These are phyloP conservation scores for Hydropsyche betteni DNA, from an alignment of 2,888 invertebrate genomes.

Conservation along the genomic window DNA sequence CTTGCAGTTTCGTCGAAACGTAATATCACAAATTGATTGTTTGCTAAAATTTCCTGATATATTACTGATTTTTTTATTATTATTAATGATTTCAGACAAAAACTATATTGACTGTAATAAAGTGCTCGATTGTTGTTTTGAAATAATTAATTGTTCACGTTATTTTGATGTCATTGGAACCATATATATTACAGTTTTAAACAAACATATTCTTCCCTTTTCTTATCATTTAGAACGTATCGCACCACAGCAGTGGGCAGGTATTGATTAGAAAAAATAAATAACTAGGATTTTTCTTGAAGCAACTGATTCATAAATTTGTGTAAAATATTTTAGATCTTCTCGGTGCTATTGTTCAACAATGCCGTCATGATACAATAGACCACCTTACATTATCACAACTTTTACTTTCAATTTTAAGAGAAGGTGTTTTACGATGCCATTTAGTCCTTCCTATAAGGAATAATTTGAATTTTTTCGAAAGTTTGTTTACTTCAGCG, in stretches of 20 bases:
- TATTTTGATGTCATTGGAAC: constrained; percentile 60
- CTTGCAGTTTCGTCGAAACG: not conserved
- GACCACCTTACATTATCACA: constrained; percentile 62
- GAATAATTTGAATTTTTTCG: constrained; percentile 57
- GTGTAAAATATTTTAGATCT: constrained; percentile 56
- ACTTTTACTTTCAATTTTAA: constrained; percentile 61
- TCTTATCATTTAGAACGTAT: constrained; percentile 65
- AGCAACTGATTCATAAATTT: constrained; percentile 5
- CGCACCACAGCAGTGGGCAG: constrained; percentile 66
- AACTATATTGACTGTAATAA: constrained; percentile 60
- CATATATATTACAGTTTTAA: constrained; percentile 67
- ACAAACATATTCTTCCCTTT: constrained; percentile 65
- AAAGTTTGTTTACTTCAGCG: constrained; percentile 57
- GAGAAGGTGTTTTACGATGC: constrained; percentile 60
- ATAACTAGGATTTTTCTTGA: constrained; percentile 11
- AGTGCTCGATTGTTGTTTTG: constrained; percentile 59
- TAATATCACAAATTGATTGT: not conserved
- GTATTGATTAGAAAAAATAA: constrained; percentile 55
- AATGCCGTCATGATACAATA: constrained; percentile 56
- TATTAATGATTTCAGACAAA: constrained; percentile 52
- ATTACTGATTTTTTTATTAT: not conserved
- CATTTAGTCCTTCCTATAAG: constrained; percentile 60
- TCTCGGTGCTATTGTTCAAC: constrained; percentile 58
- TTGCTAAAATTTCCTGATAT: not conserved
- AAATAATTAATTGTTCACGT: constrained; percentile 59